phyloP scores from a whole-genome alignment of 2,113 vertebrate genomes.

The Neomonachus schauinslandi region DNA sequence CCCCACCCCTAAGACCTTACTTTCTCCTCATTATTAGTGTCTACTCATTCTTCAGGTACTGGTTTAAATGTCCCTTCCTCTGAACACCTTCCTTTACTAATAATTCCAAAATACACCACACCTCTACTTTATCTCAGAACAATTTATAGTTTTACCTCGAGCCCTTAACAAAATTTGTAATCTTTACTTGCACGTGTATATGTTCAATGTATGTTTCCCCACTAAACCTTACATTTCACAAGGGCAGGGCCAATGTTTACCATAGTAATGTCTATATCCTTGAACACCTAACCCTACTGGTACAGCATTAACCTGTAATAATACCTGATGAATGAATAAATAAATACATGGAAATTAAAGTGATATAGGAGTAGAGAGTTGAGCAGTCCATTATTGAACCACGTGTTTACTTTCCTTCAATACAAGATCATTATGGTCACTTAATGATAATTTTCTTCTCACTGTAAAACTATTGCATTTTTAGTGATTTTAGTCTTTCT shows the following conservation, averaged over 20 bases:
- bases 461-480: not conserved
- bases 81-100: not conserved
- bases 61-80: not conserved
- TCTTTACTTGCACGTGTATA: not conserved
- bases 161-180: constrained; percentile 18
- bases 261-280: not conserved
- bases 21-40: not conserved
- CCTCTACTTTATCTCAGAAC: not conserved
- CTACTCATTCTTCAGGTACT: not conserved
- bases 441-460: constrained; percentile 55
- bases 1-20: not conserved
- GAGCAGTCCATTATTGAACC: not conserved
- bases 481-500: constrained; percentile 22
- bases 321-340: not conserved
- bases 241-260: not conserved
- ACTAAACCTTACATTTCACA: not conserved
- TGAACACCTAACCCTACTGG: not conserved
- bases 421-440: constrained; percentile 4
- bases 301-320: constrained; percentile 44
- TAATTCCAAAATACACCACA: not conserved
- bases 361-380: not conserved
- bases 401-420: constrained; percentile 42
- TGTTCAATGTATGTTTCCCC: not conserved
- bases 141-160: not conserved
- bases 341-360: not conserved